Evolutionary conservation across 53 echinoderm and acorn worm genomes (phyloP).

Genomic region (Actinopyga echinites): DNA sequence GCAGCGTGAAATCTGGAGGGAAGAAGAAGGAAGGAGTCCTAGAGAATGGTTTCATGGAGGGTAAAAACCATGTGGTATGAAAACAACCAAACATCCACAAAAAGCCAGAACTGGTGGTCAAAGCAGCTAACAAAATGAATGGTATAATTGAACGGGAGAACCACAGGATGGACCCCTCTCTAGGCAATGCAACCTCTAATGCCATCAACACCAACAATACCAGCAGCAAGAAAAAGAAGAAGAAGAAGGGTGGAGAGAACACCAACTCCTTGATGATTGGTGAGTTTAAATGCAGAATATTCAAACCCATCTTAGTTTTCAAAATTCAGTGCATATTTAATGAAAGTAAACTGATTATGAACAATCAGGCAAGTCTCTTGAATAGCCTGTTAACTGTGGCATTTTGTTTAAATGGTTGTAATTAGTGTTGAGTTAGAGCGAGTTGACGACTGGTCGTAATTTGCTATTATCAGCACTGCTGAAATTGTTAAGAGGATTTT

Average conservation of each 20-base stretch:
- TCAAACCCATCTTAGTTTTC: too few species aligned
- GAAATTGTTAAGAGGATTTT: too few species aligned
- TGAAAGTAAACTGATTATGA: too few species aligned
- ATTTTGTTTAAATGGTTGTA: too few species aligned
- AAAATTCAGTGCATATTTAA: too few species aligned
- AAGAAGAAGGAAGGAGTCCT: conserved; percentile 13
- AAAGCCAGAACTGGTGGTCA: conserved; percentile 32
- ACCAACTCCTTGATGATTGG: conserved; percentile 48
- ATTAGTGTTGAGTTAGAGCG: too few species aligned
- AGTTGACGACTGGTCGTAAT: too few species aligned
- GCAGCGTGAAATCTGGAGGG: conserved; percentile 2
- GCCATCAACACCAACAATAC: conserved; percentile 22
- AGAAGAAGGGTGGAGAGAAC: conserved; percentile 73
- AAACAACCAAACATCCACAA: not conserved
- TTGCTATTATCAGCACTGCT: too few species aligned
- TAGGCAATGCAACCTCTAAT: not conserved
- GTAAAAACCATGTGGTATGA: conserved; percentile 14
- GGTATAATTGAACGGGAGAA: conserved; percentile 39
- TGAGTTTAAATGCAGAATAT: too few species aligned
- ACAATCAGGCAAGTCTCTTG: too few species aligned
- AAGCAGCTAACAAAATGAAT: conserved; percentile 23
- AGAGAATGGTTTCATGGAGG: conserved; percentile 23
- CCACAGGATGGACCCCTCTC: not conserved
- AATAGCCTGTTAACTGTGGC: too few species aligned
- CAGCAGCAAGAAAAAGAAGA: conserved; percentile 82